Evolutionary conservation across 2,113 vertebrate genomes (phyloP), one percentile per base, ranked within the genome.

Genomic region (Aspiorhynchus laticeps): DNA sequence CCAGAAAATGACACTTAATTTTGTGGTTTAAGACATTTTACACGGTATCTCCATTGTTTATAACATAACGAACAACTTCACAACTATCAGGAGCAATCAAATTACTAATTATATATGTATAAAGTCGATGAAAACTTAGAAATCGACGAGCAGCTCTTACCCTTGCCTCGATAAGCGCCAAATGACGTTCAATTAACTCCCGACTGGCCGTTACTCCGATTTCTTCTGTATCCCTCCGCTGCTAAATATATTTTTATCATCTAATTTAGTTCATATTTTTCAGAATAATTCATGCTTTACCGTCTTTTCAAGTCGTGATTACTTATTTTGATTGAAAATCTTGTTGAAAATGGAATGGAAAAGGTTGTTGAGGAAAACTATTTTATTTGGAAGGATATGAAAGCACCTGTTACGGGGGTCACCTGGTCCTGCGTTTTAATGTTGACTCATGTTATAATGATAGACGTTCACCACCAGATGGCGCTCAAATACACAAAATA

Each of bases 221-320:
- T 28, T 80, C 36, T 31, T 65, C 24, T 78, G 81, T 87, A 87
- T 84, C 86, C 53, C 59, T 87, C 81, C 86, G 69, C 86, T 9
- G 26, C 21, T 8, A 11, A 17, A 61, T 43, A 43, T 2, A 14
- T 2, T 9, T 38, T 4, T 3, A 38, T n/a, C 10, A 9, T 80
- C 4, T 41, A 46, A 41, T 41, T 10, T 21, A 11, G 11, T n/a
- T 38, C 1, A 24, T 56, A 8, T 80, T 41, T 80, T 38, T 26
- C 78, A 4, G 3, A 61, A 8, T 38, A 14, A 0, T 9, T 9
- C 33, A 17, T 17, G 14, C 21, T 63, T 14, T 80, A 5, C 14
- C 5, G n/a, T 17, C 4, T 38, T 59, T 41, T 26, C 1, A 41
- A 1, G 36, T 24, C 3, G n/a, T 5, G 26, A 10, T 41, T 4